These are phyloP conservation scores for Pseudachorutes palmiensis DNA, from an alignment of 1,140 invertebrate species.

Conservation along the genomic window DNA sequence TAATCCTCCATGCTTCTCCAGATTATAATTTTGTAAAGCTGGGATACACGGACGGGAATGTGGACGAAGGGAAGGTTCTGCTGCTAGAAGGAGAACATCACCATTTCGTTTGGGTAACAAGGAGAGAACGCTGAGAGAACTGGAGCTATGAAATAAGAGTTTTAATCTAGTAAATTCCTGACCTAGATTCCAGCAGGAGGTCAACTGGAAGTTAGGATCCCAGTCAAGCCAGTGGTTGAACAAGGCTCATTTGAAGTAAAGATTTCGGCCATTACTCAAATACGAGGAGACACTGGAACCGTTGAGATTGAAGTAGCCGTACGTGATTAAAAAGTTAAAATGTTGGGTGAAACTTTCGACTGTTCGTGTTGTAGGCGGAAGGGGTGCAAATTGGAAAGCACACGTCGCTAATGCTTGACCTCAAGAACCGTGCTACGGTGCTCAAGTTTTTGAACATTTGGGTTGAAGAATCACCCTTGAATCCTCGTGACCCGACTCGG, in stretches of 20 bases:
- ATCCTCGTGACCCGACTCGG: slow-evolving; percentile 50
- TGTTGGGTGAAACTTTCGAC: too few relatives aligned
- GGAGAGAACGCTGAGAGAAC: too few relatives aligned
- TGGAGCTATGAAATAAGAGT: too few relatives aligned
- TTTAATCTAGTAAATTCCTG: too few relatives aligned
- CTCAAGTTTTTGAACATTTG: slow-evolving; percentile 52
- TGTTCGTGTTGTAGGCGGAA: slow-evolving; percentile 47
- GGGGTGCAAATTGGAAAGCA: slow-evolving; percentile 52
- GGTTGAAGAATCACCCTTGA: slow-evolving; percentile 52
- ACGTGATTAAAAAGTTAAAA: too few relatives aligned
- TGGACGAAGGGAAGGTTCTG: slow-evolving; percentile 43
- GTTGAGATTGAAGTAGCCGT: slow-evolving; percentile 41
- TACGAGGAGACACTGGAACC: slow-evolving; percentile 45
- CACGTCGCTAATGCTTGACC: slow-evolving; percentile 52
- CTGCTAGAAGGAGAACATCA: slow-evolving; percentile 45
- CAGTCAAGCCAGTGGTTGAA: slow-evolving; percentile 43
- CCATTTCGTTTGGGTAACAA: slow-evolving; percentile 49
- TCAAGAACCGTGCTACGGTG: slow-evolving; percentile 50
- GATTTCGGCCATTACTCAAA: slow-evolving; percentile 49
- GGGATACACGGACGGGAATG: slow-evolving; percentile 47
- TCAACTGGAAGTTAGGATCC: slow-evolving; percentile 42
- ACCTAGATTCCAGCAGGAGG: slow-evolving; percentile 38
- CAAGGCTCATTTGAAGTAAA: slow-evolving; percentile 48
- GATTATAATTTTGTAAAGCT: slow-evolving; percentile 53
- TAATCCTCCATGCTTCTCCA: slow-evolving; percentile 42